Evolutionary conservation across 2,797 vertebrate species (phyloP), one percentile per base, ranked within the genome.

Genomic region (Carapus acus): DNA sequence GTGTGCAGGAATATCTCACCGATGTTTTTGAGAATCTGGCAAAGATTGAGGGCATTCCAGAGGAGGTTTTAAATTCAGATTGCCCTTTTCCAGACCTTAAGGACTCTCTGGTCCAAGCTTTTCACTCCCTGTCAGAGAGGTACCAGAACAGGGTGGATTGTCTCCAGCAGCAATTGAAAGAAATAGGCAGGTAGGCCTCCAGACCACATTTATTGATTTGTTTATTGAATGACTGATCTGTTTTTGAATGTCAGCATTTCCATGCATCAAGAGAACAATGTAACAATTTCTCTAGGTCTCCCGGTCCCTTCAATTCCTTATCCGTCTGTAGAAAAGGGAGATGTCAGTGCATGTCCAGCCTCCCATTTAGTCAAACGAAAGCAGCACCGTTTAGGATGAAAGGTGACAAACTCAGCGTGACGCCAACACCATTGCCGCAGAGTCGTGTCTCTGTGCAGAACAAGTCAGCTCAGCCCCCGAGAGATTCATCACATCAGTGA

Each of bases 51-150:
- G 69, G 71, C 8, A 46, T 91, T 63, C 93, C 94, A 7, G 19
- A 65, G 1, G 86, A 90, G 50, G 72, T 98, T 42, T 74, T 89
- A 66, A 65, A 76, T 31, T 80, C 90, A 57, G 87, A 91, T 6
- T 94, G 91, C 49, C 90, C 90, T 0, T 91, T 86, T 54, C 87
- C 90, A n/a, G 88, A 90, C 49, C 45, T 95, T 74, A 91, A 90
- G 80, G 69, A 74, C 12, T 82, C 87, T 1, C 31, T 97, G 64
- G 56, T 91, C 39, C 62, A 74, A 8, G 86, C 91, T 67, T 97
- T 93, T 74, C 79, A 20, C 38, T 76, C 80, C 14, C 84, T 95
- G 57, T 85, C 89, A 49, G 71, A 85, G 0, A 82, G 78, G 31
- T 91, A 88, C 78, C 78, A 83, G 58, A 67, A 49, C 36, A 89